Base-by-base conservation (phyloP, 2,888 invertebrate genomes). In the Maniola hyperantus region DNA sequence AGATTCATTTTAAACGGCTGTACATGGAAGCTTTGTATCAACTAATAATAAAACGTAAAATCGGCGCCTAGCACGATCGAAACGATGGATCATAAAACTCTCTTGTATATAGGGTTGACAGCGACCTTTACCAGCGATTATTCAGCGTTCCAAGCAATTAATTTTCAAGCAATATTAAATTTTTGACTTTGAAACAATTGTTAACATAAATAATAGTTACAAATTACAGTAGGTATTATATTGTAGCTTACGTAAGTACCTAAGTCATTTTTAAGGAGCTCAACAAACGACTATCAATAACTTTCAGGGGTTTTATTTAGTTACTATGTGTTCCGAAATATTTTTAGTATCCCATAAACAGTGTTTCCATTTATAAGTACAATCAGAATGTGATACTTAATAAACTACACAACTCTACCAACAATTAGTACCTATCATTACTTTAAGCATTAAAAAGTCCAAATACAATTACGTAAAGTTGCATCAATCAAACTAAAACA, bases 31-130 rank as follows among this genome's bases (percentile, higher is more conserved):
- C 34, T 65, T 65, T 61, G 58, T 62, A 60, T 50, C 34, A 62
- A 66, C 44, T 65, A 65, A 65, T 71, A 69, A 69, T 64, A 69
- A 63, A 66, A 59, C 20, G 64, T 65, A 50, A 71, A 69, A 66
- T 62, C 66, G 59, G 61, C 66, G 50, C 58, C 64, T 54, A 62
- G 55, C 57, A 48, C 61, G 61, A 59, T 42, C 46, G 48, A 42
- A 66, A 70, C 65, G 67, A 61, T 55, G 65, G 65, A 50, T 66
- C 68, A 69, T 72, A 72, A 72, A 90, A 83, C 73, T 73, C 75
- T 71, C 73, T 77, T 83, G 46, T 46, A 7, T 33, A 18, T 8
- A 63, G 55, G 63, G 63, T 34, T 55, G 63, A 10, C 63, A 18
- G 13, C 5, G 15, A 13, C 46, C 7, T 46, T 39, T 57, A 51